phyloP scores from a whole-genome alignment of 2,888 invertebrate species.

The Oscheius sp. region DNA sequence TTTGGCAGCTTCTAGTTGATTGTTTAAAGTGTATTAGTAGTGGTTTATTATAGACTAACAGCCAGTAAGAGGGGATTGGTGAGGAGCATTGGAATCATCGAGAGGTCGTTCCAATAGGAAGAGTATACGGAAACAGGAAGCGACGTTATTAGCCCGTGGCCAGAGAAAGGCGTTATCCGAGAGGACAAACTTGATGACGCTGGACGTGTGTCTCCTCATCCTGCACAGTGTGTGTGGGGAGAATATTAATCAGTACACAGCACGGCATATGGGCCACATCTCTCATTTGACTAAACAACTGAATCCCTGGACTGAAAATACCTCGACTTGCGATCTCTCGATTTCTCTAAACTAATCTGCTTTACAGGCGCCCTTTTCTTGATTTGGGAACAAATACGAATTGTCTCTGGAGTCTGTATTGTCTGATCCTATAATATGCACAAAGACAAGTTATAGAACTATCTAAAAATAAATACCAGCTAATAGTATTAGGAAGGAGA shows the following conservation, averaged over 20 bases:
- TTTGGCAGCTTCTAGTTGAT: neutral
- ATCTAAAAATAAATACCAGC: slow-evolving; percentile 10
- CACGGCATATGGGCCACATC: slow-evolving; percentile 26
- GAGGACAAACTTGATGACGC: slow-evolving; percentile 20
- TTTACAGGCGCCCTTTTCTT: slow-evolving; percentile 5
- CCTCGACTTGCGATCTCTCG: neutral
- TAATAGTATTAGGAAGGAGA: slow-evolving; percentile 26
- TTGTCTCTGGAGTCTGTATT: too few species aligned
- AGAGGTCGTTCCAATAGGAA: slow-evolving; percentile 29
- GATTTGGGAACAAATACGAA: neutral
- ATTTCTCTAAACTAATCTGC: neutral
- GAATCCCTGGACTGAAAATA: slow-evolving; percentile 1
- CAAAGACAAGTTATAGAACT: neutral
- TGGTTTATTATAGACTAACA: neutral
- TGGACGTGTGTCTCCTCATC: slow-evolving; percentile 13
- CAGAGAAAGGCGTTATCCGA: slow-evolving; percentile 32
- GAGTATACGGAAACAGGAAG: slow-evolving; percentile 36
- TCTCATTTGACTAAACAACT: slow-evolving; percentile 7
- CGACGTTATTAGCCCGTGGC: slow-evolving; percentile 30
- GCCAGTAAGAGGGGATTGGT: neutral
- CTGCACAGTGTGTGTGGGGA: neutral
- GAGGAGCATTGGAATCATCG: slow-evolving; percentile 8
- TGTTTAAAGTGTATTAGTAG: neutral
- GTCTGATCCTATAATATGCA: neutral
- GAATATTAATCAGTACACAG: slow-evolving; percentile 29